phyloP scores from a whole-genome alignment of 2,113 vertebrate species.

The Notiomystis cincta region DNA sequence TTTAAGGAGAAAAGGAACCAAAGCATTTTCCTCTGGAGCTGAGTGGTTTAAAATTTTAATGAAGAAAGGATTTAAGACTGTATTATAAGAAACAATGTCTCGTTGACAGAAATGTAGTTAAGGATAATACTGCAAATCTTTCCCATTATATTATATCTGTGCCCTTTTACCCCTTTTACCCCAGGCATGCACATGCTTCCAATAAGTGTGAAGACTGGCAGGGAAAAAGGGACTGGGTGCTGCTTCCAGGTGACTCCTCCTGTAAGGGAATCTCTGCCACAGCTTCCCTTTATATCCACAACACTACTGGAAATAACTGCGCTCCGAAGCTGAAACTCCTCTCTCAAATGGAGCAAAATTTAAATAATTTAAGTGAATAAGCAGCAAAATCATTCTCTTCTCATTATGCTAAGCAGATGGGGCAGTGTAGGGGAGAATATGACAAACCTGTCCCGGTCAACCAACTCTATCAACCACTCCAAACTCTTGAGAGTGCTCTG shows the following conservation, averaged over 20 bases:
- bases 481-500: neutral
- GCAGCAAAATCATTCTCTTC: neutral
- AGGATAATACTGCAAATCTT: neutral
- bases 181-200: neutral
- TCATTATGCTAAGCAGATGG: neutral
- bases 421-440: neutral
- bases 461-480: neutral
- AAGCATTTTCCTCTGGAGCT: neutral
- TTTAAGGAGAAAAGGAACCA: constrained; percentile 14
- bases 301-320: neutral
- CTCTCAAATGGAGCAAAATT: neutral
- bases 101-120: neutral
- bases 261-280: neutral
- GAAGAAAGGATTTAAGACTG: neutral
- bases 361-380: neutral
- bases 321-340: neutral
- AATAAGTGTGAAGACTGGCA: neutral
- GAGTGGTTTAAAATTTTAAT: constrained; percentile 47
- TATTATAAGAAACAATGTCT: neutral
- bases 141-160: neutral
- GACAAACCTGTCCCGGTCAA: neutral
- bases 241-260: neutral
- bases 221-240: neutral
- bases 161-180: neutral
- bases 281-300: neutral